Conservation (phyloP, 2,888 invertebrate genomes). For the Maniola hyperantus region DNA sequence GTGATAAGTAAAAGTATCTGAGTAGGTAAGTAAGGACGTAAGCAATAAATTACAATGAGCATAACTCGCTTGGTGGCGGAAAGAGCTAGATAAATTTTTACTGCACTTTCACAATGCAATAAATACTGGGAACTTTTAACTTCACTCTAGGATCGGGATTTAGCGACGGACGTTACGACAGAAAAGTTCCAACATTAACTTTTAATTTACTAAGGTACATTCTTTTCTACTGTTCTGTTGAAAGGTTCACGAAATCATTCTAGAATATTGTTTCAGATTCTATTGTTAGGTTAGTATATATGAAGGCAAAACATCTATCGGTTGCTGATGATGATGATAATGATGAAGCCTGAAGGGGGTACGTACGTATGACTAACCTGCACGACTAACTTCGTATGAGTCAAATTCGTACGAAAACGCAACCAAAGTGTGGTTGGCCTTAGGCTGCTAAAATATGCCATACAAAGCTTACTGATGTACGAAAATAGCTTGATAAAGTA, state of each 20-base stretch:
- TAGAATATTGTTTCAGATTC: too few species aligned
- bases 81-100: constrained; percentile 2
- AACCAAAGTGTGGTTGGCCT: too few species aligned
- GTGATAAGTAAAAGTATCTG: not conserved
- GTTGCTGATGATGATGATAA: too few species aligned
- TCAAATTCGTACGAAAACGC: too few species aligned
- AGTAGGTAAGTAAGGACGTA: not conserved
- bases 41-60: not conserved
- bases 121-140: not conserved
- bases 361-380: too few species aligned
- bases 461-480: too few species aligned
- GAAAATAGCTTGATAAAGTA: not conserved
- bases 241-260: not conserved
- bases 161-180: not conserved
- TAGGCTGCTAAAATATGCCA: too few species aligned
- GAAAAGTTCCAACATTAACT: not conserved
- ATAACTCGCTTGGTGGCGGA: not conserved
- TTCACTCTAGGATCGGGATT: not conserved
- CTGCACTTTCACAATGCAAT: not conserved
- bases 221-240: not conserved
- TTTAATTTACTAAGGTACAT: not conserved
- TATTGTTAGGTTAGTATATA: not conserved
- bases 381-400: too few species aligned
- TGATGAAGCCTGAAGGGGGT: too few species aligned
- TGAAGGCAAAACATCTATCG: too few species aligned